Base-by-base conservation (phyloP, 1,140 invertebrate species). In the Dendroctonus ponderosae region DNA sequence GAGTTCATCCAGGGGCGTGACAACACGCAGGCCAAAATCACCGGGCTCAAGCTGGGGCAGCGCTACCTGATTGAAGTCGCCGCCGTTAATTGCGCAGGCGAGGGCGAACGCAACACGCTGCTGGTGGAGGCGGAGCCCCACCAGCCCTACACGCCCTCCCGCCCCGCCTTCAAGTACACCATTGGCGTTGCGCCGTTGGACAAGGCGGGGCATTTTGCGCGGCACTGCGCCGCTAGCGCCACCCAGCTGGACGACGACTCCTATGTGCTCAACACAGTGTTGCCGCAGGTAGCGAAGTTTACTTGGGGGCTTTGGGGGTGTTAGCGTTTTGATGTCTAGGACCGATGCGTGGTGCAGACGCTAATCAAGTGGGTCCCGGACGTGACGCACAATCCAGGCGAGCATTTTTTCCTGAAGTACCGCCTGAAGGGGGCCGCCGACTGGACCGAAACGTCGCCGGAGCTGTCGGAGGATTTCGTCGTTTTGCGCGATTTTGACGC, bases 361-460 rank as follows among this genome's bases (percentile, higher is more conserved):
- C 86, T 87, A 69, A 85, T 98, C 0, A 87, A 86, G 15, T 98
- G 94, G 94, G 75, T 86, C 48, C 91, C 92, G 8, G 88, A 88
- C 72, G 75, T 88, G 12, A 86, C 87, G 48, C 90, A 89, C 37
- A 85, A 89, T 71, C 88, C 92, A 3, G 86, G 86, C 0, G 89
- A 90, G n/a, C 90, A 94, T 75, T 97, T 97, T 79, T 96, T 89
- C 74, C 92, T 92, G 2, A 91, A 94, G 79, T 96, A 93, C 79
- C 87, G 82, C 79, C 67, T 70, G 50, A 75, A 87, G 75, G 91
- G 90, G 11, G 89, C 91, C 74, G 84, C 87, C 0, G 83, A 86
- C 51, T 90, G 82, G 76, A 57, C 79, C 39, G 75, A 81, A 57
- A 87, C 88, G 1, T 79, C 84, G 7, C 83, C 86, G 1, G 87